Base-by-base conservation (phyloP, 2,113 vertebrate genomes). In the Fulica atra region DNA sequence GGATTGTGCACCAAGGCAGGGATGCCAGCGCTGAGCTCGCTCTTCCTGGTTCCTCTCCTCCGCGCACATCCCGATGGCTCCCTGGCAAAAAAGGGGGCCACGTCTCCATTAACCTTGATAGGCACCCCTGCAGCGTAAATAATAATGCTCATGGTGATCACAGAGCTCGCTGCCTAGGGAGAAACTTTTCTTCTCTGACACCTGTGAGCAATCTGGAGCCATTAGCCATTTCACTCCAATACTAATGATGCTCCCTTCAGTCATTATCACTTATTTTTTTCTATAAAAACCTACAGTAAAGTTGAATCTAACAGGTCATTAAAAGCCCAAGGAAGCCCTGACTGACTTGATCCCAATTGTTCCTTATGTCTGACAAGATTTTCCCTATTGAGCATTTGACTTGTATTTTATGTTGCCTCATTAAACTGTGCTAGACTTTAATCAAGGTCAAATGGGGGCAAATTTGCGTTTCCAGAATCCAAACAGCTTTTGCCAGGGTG, bases 401-500 rank as follows among this genome's bases (percentile, higher is more conserved):
- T 94, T 90, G 92, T 42, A 93, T 96, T 95, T 96, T 89, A 93
- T 92, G 89, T 95, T 95, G 57, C 83, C 95, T 96, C 93, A 96
- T 95, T 97, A 96, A 94, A 91, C 70, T 54, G 81, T 87, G 91
- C 88, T 92, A 94, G 80, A 86, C 86, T 95, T 96, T 96, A 96
- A 96, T 96, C 95, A 97, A 96, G 93, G 92, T 97, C 96, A 95
- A 96, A 93, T 7, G 25, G 92, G 92, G 86, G 93, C 95, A 91
- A 87, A 91, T 79, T 46, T 91, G 57, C 7, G 8, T 91, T 89
- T 89, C 83, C 63, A 93, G 88, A 86, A 90, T 56, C 90, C 83
- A 94, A 92, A 92, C 83, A 92, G 69, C 83, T 87, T 73, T 13
- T 69, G 70, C 83, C 77, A 59, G 50, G 77, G 88, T 91, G 81